Base-by-base conservation (phyloP, 2,797 vertebrate genomes). In the Myotis planiceps region DNA sequence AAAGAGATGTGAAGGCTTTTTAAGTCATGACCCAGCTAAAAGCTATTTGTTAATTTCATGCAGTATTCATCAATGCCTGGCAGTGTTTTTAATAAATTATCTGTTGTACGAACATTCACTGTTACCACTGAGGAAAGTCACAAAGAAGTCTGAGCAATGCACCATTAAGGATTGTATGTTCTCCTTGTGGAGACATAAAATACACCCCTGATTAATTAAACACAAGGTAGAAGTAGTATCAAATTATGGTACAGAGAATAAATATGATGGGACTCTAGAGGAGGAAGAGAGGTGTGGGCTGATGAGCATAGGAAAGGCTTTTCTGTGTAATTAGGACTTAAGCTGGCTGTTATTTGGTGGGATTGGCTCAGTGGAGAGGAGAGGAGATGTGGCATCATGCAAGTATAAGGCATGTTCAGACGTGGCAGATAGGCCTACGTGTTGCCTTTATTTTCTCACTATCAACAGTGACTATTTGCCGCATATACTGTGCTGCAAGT, bases 381-480 rank as follows among this genome's bases (percentile, higher is more conserved):
- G 16, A 65, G 55, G 37, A 29, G 76, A 72, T 15, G 47, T 68
- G 25, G 18, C 8, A 42, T 53, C n/a, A 63, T 92, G 53, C 0
- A 2, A 63, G 34, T 87, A 32, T 34, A 75, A 94, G 71, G 32
- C 68, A 10, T 71, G 47, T 71, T 92, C 47, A 39, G 78, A 19
- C 21, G 16, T 88, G 85, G n/a, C 66, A 29, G 51, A 25, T 58
- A 80, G 51, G 72, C 34, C 86, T 53, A 78, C 4, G 2, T 75
- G 65, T 45, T 88, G 3, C 25, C n/a, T 94, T 94, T 94, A 39
- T 89, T 81, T 75, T 88, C 1, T 88, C 45, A 66, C 63, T 45
- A 49, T 60, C 66, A 80, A 72, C 42, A 90, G 14, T 89, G 45
- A 37, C 51, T 89, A 42, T 95, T 96, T 97, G 51, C 58, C 12